Evolutionary conservation across 1,140 invertebrate species (phyloP).

Genomic region (Andricus grossulariae): DNA sequence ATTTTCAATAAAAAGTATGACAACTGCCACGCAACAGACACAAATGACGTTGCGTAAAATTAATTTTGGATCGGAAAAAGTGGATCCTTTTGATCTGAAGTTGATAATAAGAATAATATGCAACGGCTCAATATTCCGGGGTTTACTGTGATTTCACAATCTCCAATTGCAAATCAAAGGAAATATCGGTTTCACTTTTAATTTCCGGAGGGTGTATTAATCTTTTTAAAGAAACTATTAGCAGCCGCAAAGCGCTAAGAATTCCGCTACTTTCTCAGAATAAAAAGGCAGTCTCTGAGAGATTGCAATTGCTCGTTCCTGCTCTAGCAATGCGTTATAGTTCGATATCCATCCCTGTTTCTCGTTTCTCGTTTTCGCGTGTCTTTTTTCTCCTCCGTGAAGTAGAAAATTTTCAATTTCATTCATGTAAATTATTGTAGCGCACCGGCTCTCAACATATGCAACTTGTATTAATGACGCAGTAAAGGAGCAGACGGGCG

Average conservation of each 20-base stretch:
- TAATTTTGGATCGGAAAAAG: no score
- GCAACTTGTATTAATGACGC: conserved; percentile 76
- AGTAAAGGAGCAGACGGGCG: conserved; percentile 65
- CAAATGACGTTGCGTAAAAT: no score
- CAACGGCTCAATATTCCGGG: no score
- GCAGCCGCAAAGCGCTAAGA: background rate
- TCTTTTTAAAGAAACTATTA: conserved; percentile 2
- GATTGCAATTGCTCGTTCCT: conserved; percentile 5
- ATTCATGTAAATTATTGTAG: conserved; percentile 78
- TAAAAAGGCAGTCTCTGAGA: conserved; percentile 9
- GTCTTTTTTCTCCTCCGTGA: conserved; percentile 70
- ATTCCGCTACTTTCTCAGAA: background rate
- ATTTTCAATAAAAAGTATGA: no score
- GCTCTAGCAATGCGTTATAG: conserved; percentile 1
- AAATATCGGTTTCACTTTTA: conserved; percentile 9
- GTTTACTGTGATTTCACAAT: no score
- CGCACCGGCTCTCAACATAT: conserved; percentile 75
- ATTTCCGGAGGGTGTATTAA: background rate
- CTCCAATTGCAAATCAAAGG: background rate
- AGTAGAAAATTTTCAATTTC: conserved; percentile 77
- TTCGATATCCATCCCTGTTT: conserved; percentile 37
- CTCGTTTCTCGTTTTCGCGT: conserved; percentile 51
- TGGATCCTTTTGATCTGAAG: no score
- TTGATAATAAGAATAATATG: no score
- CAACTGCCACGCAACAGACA: no score